A percentile compares a stretch with the other conserved stretches of the same genome.
These are phyloP conservation scores for Mus spicilegus DNA, from an alignment of 2,113 vertebrate genomes.

Conservation along the genomic window DNA sequence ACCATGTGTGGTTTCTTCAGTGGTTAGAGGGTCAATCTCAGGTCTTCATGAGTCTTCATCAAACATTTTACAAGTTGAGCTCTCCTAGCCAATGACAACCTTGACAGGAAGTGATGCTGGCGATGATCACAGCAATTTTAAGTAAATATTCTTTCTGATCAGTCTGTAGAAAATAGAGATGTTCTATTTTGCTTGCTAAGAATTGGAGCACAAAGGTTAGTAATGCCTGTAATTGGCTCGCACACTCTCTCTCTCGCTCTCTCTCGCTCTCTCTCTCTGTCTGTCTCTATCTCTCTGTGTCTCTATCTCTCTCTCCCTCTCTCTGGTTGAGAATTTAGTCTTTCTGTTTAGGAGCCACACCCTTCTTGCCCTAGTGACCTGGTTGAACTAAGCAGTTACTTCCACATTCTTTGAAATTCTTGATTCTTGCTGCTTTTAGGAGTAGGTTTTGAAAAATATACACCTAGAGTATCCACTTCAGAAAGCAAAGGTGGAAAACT, in stretches of 20 bases:
- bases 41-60: no score
- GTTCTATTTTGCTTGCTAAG: background rate
- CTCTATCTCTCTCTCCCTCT: conserved; percentile 52
- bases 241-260: no score
- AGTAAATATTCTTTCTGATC: conserved; percentile 52
- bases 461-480: conserved; percentile 26
- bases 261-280: background rate
- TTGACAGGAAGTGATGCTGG: conserved; percentile 24
- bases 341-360: background rate
- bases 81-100: background rate
- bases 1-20: accelerated
- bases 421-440: conserved; percentile 48
- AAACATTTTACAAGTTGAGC: background rate
- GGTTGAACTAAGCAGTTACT: background rate
- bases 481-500: conserved; percentile 42
- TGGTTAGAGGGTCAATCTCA: background rate
- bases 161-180: conserved; percentile 2
- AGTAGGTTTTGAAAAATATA: background rate
- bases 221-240: background rate
- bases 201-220: conserved; percentile 35
- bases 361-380: background rate
- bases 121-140: conserved; percentile 35
- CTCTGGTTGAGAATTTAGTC: background rate
- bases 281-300: conserved; percentile 47
- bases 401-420: conserved; percentile 56